These are phyloP conservation scores for Astropecten irregularis DNA, from an alignment of 53 echinoderm and acorn worm species.

Conservation along the genomic window DNA sequence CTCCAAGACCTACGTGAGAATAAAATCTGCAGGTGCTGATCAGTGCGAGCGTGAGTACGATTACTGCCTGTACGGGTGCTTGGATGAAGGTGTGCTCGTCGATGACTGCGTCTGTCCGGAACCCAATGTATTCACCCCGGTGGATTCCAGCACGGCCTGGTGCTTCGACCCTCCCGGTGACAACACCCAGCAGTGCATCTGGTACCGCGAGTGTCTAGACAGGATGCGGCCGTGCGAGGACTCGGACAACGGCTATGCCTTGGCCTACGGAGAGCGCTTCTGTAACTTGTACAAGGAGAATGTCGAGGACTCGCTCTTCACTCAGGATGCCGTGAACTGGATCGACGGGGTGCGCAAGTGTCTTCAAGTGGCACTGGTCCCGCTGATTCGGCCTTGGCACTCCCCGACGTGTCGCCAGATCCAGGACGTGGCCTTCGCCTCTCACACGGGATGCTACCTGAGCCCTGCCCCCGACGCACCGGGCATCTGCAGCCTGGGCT, in stretches of 20 bases:
- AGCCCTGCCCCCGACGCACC: constrained; percentile 11
- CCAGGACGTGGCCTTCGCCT: background rate
- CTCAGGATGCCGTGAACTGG: constrained; percentile 75
- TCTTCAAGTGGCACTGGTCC: background rate
- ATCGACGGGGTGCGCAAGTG: constrained; percentile 39
- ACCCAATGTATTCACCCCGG: no score
- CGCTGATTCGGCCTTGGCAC: background rate
- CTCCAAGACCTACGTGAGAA: background rate
- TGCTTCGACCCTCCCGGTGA: constrained; percentile 13
- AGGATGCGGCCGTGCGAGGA: background rate
- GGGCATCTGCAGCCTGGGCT: background rate
- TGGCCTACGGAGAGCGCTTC: constrained; percentile 7
- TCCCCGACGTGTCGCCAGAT: background rate
- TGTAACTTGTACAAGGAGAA: constrained; percentile 11
- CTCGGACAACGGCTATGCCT: background rate
- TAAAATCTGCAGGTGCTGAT: background rate
- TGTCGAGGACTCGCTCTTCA: constrained; percentile 76
- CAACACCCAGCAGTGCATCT: background rate
- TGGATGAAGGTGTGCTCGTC: no score
- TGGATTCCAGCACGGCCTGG: background rate
- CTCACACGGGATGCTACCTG: constrained; percentile 2
- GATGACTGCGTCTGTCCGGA: no score
- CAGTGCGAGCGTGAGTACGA: background rate
- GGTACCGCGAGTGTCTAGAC: constrained; percentile 18
- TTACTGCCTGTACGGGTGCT: background rate